Percentiles rank a stretch among this genome's conserved stretches.
Conservation (phyloP, 2,113 vertebrate species). For the Desmodus rotundus region DNA sequence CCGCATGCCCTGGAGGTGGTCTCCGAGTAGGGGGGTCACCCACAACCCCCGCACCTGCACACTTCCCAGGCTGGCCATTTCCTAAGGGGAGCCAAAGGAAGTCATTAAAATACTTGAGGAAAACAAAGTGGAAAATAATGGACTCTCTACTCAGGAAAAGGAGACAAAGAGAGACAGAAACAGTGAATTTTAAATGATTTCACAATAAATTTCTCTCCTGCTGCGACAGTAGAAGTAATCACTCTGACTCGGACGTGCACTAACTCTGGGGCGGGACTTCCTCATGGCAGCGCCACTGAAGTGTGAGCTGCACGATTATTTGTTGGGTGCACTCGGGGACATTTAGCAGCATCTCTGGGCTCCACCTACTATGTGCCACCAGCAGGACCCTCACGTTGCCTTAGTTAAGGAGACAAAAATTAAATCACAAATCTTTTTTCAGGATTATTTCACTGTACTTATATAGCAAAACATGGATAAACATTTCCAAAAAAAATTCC, state of each 20-base stretch:
- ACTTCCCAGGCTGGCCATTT: background rate
- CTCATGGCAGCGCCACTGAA: background rate
- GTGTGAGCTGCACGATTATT: background rate
- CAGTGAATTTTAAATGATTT: background rate
- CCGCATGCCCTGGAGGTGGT: background rate
- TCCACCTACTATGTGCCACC: background rate
- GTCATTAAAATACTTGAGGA: background rate
- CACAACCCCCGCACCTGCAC: background rate
- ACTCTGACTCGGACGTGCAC: background rate
- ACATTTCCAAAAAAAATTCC: background rate
- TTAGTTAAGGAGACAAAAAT: background rate
- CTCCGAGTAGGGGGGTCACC: background rate
- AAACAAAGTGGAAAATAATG: constrained; percentile 1
- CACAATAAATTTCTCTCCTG: background rate
- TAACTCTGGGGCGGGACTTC: background rate
- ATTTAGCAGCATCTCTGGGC: background rate
- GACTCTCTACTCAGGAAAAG: background rate
- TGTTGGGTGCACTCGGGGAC: background rate
- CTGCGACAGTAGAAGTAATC: background rate
- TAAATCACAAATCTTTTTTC: background rate
- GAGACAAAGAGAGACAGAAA: background rate
- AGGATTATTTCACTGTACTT: background rate
- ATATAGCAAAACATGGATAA: background rate
- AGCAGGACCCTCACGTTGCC: background rate
- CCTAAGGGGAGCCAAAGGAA: background rate